Evolutionary conservation across 2,113 vertebrate genomes (phyloP), one percentile per base, ranked within the genome.

Genomic region (Typhlomys cinereus): DNA sequence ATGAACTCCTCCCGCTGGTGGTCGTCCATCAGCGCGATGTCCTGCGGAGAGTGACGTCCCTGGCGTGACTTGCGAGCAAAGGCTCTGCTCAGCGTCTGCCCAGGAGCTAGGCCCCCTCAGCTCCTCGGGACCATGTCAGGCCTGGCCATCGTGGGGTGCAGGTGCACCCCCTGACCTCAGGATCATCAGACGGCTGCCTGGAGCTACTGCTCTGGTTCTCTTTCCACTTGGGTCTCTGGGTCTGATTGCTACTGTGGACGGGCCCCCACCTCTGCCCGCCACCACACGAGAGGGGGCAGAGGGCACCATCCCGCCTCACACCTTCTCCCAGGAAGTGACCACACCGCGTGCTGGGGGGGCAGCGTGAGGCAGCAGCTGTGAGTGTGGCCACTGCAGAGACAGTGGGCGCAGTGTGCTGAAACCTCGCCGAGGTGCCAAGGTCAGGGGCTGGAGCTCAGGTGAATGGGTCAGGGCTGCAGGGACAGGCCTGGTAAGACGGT

Each of bases 11-110:
- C 99, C 85, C 99, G 98, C 94, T 99, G 99, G 97, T 99, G 99
- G 97, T 99, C 99, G 7, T 99, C 98, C 99, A 99, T 99, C 34
- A 99, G 96, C 1, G 99, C 99, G 7, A 99, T 99, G 97, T 99
- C 99, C 99, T 99, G 96, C 14, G 69, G 21, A 34, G 34, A 44
- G 70, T 0, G 34, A 11, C 12, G 2, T 0, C 0, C 10, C 21
- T 7, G 0, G 0, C 17, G 39, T 31, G 7, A 8, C 12, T n/a
- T n/a, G 21, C 0, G 1, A 0, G 2, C 71, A 48, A 25, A 1
- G 12, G 5, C 18, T 4, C 34, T 17, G 17, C 27, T 36, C 75
- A 67, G 29, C 4, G 59, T 48, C 14, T 78, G 59, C 21, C 39
- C 29, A 36, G 14, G 17, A 48, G 39, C 52, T 70, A 14, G 25